Percentiles rank a stretch among this genome's conserved stretches.
phyloP scores from a whole-genome alignment of 1,140 invertebrate species.

The Cydia strobilella region DNA sequence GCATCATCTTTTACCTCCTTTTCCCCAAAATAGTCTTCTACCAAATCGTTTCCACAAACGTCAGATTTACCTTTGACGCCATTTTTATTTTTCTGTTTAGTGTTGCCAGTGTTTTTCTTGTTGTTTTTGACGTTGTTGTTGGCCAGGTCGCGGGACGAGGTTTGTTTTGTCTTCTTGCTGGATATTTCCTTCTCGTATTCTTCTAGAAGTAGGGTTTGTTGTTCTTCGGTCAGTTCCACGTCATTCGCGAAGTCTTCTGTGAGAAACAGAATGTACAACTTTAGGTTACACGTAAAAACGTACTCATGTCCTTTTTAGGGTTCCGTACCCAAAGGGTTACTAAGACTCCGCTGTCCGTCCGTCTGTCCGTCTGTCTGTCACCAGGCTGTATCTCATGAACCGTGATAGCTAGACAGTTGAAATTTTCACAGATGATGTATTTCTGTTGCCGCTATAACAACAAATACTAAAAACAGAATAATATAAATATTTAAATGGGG shows the following conservation, averaged over 20 bases:
- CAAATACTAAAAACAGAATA: no score
- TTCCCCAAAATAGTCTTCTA: slow-evolving; percentile 77
- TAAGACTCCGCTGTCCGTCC: no score
- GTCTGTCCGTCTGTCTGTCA: no score
- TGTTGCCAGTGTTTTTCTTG: slow-evolving; percentile 45
- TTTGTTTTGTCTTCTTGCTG: slow-evolving; percentile 61
- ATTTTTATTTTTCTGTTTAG: slow-evolving; percentile 59
- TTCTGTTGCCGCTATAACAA: no score
- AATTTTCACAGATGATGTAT: no score
- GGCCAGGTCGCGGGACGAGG: slow-evolving; percentile 47
- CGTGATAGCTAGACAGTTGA: no score
- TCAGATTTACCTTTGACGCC: slow-evolving; percentile 59
- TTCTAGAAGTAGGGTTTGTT: slow-evolving; percentile 81
- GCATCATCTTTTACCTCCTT: slow-evolving; percentile 74
- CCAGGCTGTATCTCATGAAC: no score
- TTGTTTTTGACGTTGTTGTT: slow-evolving; percentile 53
- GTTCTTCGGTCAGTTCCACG: slow-evolving; percentile 82
- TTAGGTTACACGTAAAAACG: no score
- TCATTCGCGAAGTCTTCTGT: slow-evolving; percentile 82
- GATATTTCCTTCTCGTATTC: slow-evolving; percentile 80
- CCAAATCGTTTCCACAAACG: slow-evolving; percentile 70
- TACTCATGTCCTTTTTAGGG: no score
- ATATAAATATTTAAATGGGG: no score
- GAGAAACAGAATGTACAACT: background rate
- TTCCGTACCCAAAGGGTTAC: no score